A percentile compares a stretch with the other conserved stretches of the same genome.
Evolutionary conservation across 2,888 invertebrate genomes (phyloP).

Genomic region (Sphaerophoria taeniata): DNA sequence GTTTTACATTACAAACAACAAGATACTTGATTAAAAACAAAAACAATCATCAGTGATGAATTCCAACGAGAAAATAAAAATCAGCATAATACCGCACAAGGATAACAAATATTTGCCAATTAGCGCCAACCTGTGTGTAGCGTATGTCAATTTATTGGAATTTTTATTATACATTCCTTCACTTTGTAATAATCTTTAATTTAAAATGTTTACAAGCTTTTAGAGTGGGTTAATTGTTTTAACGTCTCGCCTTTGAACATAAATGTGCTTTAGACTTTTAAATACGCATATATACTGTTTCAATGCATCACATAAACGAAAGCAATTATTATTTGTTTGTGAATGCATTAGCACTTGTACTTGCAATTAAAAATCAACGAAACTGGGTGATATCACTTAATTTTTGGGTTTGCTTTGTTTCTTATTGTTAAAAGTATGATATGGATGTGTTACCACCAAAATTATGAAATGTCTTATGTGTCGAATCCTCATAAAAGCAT

Average conservation of each 20-base stretch:
- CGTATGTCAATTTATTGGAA: slow-evolving; percentile 16
- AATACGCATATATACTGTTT: background rate
- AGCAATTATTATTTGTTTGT: slow-evolving; percentile 43
- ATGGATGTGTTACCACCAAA: background rate
- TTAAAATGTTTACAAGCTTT: slow-evolving; percentile 56
- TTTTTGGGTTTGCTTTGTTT: background rate
- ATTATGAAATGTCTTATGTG: background rate
- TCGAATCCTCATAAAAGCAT: background rate
- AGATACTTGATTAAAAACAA: background rate
- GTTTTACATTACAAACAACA: background rate
- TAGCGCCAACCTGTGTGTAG: slow-evolving; percentile 58
- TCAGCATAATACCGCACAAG: slow-evolving; percentile 47
- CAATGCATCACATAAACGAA: slow-evolving; percentile 10
- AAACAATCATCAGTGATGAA: background rate
- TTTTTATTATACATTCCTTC: slow-evolving; percentile 34
- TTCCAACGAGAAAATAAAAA: background rate
- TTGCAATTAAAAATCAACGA: slow-evolving; percentile 33
- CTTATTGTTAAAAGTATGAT: background rate
- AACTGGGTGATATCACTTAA: slow-evolving; percentile 29
- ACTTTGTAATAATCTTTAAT: slow-evolving; percentile 56
- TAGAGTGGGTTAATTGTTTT: slow-evolving; percentile 55
- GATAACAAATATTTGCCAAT: slow-evolving; percentile 66
- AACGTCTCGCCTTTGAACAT: background rate
- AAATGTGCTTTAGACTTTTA: background rate
- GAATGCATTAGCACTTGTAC: slow-evolving; percentile 59